Conservation (phyloP, 2,113 vertebrate genomes). For the Proterorhinus semilunaris region DNA sequence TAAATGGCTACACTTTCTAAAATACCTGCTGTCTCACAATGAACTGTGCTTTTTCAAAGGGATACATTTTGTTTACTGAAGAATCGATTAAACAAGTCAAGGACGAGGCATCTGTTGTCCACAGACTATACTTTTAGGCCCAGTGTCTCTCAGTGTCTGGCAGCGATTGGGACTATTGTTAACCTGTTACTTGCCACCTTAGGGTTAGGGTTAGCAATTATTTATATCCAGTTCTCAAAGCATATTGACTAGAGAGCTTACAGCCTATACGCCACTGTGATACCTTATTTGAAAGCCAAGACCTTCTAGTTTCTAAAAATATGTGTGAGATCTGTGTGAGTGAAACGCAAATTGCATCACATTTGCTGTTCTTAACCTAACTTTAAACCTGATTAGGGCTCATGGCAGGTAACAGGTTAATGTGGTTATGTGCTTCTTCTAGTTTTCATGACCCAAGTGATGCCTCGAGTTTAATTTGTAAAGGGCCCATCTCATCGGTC, state of each 20-base stretch:
- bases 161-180: neutral
- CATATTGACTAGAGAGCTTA: too few relatives aligned
- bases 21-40: conserved; percentile 9
- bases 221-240: too few relatives aligned
- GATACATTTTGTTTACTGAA: neutral
- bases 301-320: too few relatives aligned
- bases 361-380: too few relatives aligned
- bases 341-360: too few relatives aligned
- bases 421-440: neutral
- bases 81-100: neutral
- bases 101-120: neutral
- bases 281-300: too few relatives aligned
- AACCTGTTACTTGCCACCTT: too few relatives aligned
- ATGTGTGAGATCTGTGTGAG: too few relatives aligned
- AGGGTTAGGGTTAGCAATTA: too few relatives aligned
- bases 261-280: too few relatives aligned
- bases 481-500: neutral
- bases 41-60: neutral
- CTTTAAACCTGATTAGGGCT: neutral
- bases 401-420: neutral
- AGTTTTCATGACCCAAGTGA: neutral
- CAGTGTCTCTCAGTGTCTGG: too few relatives aligned
- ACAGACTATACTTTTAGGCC: neutral
- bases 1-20: neutral
- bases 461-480: neutral